Evolutionary conservation across 2,113 vertebrate genomes (phyloP).

Genomic region (Campylorhamphus procurvoides): DNA sequence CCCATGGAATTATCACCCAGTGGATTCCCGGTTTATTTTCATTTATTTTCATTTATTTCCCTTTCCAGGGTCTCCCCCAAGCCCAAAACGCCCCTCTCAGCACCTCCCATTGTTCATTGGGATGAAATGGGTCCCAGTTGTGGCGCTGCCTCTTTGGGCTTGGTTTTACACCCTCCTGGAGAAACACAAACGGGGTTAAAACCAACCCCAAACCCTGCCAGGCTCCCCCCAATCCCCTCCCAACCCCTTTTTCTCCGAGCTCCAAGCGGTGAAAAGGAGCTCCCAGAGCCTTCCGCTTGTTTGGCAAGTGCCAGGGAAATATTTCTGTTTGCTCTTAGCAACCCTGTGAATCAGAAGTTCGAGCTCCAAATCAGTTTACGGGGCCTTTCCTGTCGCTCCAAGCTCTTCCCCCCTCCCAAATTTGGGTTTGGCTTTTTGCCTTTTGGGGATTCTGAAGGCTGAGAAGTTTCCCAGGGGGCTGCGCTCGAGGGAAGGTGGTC

Average conservation of each 20-base stretch:
- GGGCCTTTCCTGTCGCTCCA: not conserved
- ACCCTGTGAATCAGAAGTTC: not conserved
- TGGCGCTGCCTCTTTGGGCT: not conserved
- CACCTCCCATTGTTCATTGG: not conserved
- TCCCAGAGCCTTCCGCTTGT: not conserved
- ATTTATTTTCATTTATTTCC: not conserved
- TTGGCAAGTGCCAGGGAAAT: conserved; percentile 19
- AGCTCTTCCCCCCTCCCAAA: not conserved
- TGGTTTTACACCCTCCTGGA: not conserved
- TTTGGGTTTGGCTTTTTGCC: not conserved
- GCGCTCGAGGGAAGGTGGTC: too few relatives aligned
- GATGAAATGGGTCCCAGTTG: not conserved
- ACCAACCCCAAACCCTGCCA: not conserved
- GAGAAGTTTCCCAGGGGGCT: too few relatives aligned
- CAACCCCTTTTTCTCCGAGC: not conserved
- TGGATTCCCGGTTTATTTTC: not conserved
- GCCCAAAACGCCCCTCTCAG: not conserved
- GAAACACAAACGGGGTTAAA: not conserved
- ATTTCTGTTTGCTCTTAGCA: conserved; percentile 8
- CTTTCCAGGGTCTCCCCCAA: not conserved
- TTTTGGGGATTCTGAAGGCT: too few relatives aligned
- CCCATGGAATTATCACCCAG: not conserved
- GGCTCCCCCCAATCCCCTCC: not conserved
- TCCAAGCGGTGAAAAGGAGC: not conserved
- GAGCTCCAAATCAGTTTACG: not conserved